Evolutionary conservation across 2,797 vertebrate genomes (phyloP), one percentile per base, ranked within the genome.

Genomic region (Darevskia mixta): DNA sequence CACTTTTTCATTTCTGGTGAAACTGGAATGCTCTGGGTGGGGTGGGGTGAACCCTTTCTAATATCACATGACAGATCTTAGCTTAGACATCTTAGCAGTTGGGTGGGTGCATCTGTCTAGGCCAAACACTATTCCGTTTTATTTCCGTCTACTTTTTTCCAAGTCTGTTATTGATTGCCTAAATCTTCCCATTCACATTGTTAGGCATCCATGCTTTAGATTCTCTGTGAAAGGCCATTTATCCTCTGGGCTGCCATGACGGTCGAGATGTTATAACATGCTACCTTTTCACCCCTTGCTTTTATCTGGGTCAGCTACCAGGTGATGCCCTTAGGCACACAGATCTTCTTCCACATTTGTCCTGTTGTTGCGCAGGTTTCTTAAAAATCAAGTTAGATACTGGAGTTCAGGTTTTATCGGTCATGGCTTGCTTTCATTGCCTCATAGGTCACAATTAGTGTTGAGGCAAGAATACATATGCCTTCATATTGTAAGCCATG

Each of bases 351-450:
- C 93, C 83, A 87, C 91, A 91, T 89, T 95, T 94, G 86, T 92
- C 67, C 90, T 86, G 88, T 88, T 93, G 41, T 88, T 94, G 83
- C 88, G 27, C 81, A 85, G 93, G 73, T 85, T 87, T 73, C 35
- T 73, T 73, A 35, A 35, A 73, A 93, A 95, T 79, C 88, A 91
- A 90, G 91, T 93, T 93, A 89, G 79, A 64, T 86, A 82, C 61
- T 2, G 0, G 91, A 93, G 92, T 93, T 96, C 92, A 95, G 87
- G 81, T 91, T 93, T 88, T 94, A 91, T 95, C 92, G 94, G 92
- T 95, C 92, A 95, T 90, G 85, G 93, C 20, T 95, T 93, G 87
- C 92, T 95, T 94, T 92, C 90, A 92, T 95, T 94, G 89, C 91
- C 91, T 94, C 88, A 83, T 72, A 93, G 92, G 91, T 94, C 90